These are phyloP conservation scores for Semaprochilodus insignis DNA, from an alignment of 2,797 vertebrate genomes.

Conservation along the genomic window DNA sequence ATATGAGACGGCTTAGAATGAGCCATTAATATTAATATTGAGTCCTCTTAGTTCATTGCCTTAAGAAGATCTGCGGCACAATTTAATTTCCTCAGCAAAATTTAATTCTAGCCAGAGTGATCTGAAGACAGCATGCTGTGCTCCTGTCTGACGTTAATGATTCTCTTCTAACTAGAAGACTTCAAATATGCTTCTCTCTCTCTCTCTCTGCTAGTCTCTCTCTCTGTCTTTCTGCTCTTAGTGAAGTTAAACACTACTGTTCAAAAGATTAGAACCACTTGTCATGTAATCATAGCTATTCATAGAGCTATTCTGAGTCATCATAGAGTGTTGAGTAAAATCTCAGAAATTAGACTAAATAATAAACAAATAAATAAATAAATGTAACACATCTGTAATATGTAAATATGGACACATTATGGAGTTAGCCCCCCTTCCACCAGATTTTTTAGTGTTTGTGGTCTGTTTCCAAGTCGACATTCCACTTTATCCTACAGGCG, in stretches of 20 bases:
- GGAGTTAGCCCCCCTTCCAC: no score
- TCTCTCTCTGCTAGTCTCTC: not conserved
- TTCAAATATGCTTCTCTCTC: not conserved
- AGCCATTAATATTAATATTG: slow-evolving; percentile 22
- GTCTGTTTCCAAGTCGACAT: no score
- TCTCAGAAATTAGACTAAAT: no score
- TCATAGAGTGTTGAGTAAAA: no score
- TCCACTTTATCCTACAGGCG: no score
- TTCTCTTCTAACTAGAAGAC: not conserved
- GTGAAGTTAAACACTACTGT: not conserved
- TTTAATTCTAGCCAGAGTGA: not conserved
- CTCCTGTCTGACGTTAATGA: not conserved
- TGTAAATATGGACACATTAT: no score
- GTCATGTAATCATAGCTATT: no score
- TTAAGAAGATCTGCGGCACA: slow-evolving; percentile 9
- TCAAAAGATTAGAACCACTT: no score
- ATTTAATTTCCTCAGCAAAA: slow-evolving; percentile 35
- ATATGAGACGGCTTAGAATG: slow-evolving; percentile 16
- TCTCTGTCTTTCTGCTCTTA: not conserved
- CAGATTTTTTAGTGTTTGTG: no score
- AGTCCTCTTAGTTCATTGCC: slow-evolving; percentile 12
- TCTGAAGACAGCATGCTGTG: not conserved
- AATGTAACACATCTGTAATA: no score
- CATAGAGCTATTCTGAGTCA: no score
- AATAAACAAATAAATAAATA: no score